These are phyloP conservation scores for Pipistrellus nathusii DNA, from an alignment of 2,797 vertebrate species.

Conservation along the genomic window DNA sequence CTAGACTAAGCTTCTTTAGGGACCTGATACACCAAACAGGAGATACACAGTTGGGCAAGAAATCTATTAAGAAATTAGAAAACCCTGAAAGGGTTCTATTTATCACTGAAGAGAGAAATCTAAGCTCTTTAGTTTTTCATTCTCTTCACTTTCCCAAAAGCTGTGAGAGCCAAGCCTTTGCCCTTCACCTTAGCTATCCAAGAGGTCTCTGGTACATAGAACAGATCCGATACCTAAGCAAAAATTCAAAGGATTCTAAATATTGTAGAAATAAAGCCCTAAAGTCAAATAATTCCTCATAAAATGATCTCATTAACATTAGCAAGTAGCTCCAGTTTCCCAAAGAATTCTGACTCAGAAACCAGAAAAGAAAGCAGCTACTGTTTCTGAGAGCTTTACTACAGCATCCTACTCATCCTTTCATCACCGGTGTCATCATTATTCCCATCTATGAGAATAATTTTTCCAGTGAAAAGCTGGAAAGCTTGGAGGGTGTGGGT, in stretches of 20 bases:
- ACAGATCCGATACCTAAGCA: background rate
- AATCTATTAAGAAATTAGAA: constrained; percentile 52
- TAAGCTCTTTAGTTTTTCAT: constrained; percentile 6
- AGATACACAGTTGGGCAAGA: background rate
- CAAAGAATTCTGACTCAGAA: constrained; percentile 26
- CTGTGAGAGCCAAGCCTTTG: background rate
- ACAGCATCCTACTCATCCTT: background rate
- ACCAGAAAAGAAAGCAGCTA: background rate
- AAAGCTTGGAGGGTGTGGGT: background rate
- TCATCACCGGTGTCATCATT: background rate
- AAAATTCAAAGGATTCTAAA: constrained; percentile 11
- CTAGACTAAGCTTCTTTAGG: constrained; percentile 66
- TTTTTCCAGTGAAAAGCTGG: background rate
- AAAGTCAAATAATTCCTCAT: constrained; percentile 5
- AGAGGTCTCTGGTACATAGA: background rate
- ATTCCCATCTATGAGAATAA: background rate
- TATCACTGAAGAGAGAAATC: constrained; percentile 59
- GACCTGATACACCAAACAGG: constrained; percentile 12
- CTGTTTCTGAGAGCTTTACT: background rate
- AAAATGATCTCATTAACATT: constrained; percentile 25
- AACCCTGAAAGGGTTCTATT: constrained; percentile 37
- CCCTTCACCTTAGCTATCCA: constrained; percentile 8
- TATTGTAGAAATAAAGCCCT: constrained; percentile 19
- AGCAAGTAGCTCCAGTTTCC: background rate
- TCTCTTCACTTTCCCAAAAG: constrained; percentile 22